Evolutionary conservation across 2,888 invertebrate genomes (phyloP), one percentile per base, ranked within the genome.

Genomic region (Callyntrura guangdongensis): DNA sequence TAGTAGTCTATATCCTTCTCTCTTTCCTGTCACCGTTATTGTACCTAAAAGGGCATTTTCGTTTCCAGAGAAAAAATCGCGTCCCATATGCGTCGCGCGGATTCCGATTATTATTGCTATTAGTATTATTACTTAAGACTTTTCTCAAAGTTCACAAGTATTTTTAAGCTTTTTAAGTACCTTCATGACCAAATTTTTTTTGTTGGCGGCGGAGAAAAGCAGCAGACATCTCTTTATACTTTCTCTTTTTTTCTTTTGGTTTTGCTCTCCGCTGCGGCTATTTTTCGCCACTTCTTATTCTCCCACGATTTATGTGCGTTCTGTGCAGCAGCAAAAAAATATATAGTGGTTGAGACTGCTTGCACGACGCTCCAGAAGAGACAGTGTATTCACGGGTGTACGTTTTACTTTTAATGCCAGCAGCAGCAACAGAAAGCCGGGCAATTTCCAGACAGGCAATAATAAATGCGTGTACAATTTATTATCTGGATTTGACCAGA

Each of bases 381-480:
- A 20, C 61, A 61, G 20, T 11, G 36, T 20, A 64, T n/a, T n/a
- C n/a, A n/a, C n/a, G n/a, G n/a, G n/a, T n/a, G n/a, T n/a, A n/a
- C n/a, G n/a, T n/a, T 53, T 27, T 17, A 9, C 25, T 20, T 77
- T 77, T 49, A n/a, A 67, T n/a, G 67, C 84, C 53, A 61, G 14
- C 56, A 56, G 56, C 56, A 56, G 56, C 56, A 56, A n/a, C 56
- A n/a, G n/a, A n/a, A 56, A 56, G 45, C 27, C 45, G 74, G 74
- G 61, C 74, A 86, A 86, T 86, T 86, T 86, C 64, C 11, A 86
- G 86, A 86, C 86, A 85, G 72, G 36, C 56, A 74, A 77, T 86
- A 86, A 86, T 77, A 86, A 86, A 86, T 86, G 86, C 77, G 86
- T 86, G 86, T 86, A 86, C 86, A 86, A 86, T 86, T 86, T 86